These are phyloP conservation scores for Micrasema minimum DNA, from an alignment of 1,140 invertebrate genomes.

Conservation along the genomic window DNA sequence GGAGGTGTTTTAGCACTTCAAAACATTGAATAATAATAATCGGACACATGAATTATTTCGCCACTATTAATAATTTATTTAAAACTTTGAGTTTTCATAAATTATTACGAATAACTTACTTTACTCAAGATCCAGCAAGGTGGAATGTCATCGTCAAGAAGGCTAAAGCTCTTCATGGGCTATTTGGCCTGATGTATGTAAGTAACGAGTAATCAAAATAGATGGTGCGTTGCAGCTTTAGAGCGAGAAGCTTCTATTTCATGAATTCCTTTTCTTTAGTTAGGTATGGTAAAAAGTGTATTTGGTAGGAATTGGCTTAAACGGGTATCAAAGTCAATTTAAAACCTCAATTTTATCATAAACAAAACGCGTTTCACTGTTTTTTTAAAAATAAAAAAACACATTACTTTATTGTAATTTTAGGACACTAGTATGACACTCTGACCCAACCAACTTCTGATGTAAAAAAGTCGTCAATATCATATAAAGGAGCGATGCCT, in stretches of 20 bases:
- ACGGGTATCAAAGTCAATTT: background rate
- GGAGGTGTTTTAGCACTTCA: background rate
- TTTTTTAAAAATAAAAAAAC: background rate
- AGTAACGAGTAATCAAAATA: no score
- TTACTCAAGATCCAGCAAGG: no score
- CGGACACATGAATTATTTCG: conserved; percentile 1
- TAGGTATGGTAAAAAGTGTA: no score
- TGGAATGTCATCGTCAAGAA: no score
- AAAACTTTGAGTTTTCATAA: no score
- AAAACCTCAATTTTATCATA: background rate
- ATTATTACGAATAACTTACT: no score
- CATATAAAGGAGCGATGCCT: conserved; percentile 82
- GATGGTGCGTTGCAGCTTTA: no score
- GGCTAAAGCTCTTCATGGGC: background rate
- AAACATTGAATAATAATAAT: conserved; percentile 1
- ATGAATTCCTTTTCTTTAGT: no score
- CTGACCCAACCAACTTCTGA: conserved; percentile 73
- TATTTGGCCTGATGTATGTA: no score
- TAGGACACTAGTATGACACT: conserved; percentile 71
- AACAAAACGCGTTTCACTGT: no score
- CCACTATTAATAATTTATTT: no score
- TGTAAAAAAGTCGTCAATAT: conserved; percentile 79
- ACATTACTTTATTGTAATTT: background rate
- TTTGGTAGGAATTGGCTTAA: background rate
- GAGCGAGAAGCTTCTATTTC: no score